phyloP scores from a whole-genome alignment of 2,888 invertebrate species.

The Leptothorax acervorum region DNA sequence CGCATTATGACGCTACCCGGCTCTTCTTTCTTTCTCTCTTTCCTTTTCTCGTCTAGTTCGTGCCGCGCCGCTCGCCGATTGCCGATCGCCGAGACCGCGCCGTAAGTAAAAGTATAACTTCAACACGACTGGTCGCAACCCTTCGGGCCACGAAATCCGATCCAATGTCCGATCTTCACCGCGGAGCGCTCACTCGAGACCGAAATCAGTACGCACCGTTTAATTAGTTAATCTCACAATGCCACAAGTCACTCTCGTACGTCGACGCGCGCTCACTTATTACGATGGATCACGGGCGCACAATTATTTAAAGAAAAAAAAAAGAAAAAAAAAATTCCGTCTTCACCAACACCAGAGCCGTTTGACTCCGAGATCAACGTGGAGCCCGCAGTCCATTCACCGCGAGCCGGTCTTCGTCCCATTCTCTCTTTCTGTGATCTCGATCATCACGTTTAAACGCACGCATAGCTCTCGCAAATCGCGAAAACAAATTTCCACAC shows the following conservation, averaged over 20 bases:
- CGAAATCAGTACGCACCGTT: background rate
- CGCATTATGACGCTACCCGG: constrained; percentile 65
- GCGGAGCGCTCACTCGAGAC: background rate
- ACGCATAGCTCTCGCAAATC: constrained; percentile 17
- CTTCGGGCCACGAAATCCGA: background rate
- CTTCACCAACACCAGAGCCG: constrained; percentile 11
- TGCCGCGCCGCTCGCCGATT: constrained; percentile 23
- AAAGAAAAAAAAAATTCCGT: background rate
- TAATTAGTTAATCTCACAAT: constrained; percentile 24
- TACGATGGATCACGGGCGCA: constrained; percentile 7
- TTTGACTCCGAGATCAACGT: background rate
- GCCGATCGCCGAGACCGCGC: constrained; percentile 22
- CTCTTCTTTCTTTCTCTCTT: background rate
- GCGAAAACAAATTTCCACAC: background rate
- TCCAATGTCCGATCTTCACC: background rate
- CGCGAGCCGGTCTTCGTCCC: background rate
- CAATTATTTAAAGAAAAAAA: background rate
- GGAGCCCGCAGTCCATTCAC: background rate
- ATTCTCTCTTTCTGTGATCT: background rate
- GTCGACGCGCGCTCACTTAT: background rate
- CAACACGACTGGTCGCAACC: background rate
- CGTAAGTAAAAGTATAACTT: no score
- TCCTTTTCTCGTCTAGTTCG: background rate
- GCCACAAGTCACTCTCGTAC: constrained; percentile 13
- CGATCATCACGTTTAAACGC: background rate